These are phyloP conservation scores for Coleophora deauratella DNA, from an alignment of 2,888 invertebrate genomes.

Conservation along the genomic window DNA sequence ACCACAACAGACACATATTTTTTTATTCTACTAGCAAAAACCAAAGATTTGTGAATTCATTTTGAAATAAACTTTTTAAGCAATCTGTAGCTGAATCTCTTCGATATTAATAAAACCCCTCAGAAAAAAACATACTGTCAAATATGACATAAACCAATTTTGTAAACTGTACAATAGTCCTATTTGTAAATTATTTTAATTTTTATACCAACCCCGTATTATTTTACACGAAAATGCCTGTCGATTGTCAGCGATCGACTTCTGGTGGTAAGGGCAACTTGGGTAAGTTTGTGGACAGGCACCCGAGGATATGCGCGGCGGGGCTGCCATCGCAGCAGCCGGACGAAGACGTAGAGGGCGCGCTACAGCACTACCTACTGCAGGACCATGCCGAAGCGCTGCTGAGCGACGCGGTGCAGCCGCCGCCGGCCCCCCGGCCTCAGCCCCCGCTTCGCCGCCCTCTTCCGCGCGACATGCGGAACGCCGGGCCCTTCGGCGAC, in stretches of 20 bases:
- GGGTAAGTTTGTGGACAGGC: slow-evolving; percentile 51
- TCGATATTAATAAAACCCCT: neutral
- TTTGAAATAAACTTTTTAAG: no score
- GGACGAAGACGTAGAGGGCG: slow-evolving; percentile 31
- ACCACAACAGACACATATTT: no score
- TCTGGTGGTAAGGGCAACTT: slow-evolving; percentile 56
- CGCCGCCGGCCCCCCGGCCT: slow-evolving; percentile 34
- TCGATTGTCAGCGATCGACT: slow-evolving; percentile 40
- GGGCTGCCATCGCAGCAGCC: slow-evolving; percentile 49
- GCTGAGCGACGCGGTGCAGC: slow-evolving; percentile 44
- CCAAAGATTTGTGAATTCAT: no score
- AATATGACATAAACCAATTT: neutral
- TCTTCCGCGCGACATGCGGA: slow-evolving; percentile 36
- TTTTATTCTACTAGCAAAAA: no score
- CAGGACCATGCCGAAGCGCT: slow-evolving; percentile 55
- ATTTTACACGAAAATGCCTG: slow-evolving; percentile 31
- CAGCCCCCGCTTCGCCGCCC: slow-evolving; percentile 42
- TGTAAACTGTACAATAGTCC: neutral
- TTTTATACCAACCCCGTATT: neutral
- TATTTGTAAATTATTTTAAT: neutral
- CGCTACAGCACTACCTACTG: slow-evolving; percentile 44
- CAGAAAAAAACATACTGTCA: neutral
- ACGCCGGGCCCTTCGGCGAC: slow-evolving; percentile 34
- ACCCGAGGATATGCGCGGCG: slow-evolving; percentile 50
- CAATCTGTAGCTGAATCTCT: no score